Conservation (phyloP, 2,888 invertebrate species). For the Volucella inanis region DNA sequence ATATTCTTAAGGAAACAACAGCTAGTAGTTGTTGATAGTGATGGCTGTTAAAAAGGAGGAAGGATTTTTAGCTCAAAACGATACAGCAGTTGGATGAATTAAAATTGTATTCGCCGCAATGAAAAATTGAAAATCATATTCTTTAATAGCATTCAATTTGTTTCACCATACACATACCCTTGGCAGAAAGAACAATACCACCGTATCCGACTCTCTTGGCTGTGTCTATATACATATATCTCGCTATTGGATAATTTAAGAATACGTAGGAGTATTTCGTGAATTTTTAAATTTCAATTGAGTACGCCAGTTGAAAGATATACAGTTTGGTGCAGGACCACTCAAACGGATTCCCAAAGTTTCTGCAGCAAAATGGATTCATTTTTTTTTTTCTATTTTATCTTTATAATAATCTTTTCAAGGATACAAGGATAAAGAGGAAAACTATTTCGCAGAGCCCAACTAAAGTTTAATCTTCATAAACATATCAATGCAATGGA, state of each 20-base stretch:
- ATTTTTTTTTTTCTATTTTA: constrained; percentile 3
- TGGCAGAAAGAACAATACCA: constrained; percentile 4
- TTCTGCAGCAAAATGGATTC: constrained; percentile 1
- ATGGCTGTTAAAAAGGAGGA: not conserved
- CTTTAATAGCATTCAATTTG: constrained; percentile 59
- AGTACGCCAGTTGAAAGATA: constrained; percentile 24
- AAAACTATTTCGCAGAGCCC: constrained; percentile 28
- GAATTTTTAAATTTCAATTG: constrained; percentile 74
- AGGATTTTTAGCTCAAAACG: constrained; percentile 8
- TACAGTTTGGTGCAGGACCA: not conserved
- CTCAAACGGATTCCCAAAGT: not conserved
- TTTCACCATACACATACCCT: not conserved
- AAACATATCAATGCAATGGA: constrained; percentile 71
- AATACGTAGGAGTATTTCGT: constrained; percentile 55
- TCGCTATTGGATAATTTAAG: constrained; percentile 33
- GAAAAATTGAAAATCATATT: constrained; percentile 74
- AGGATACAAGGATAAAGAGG: not conserved
- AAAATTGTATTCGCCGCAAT: constrained; percentile 71
- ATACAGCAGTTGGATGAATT: constrained; percentile 41
- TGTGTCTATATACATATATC: constrained; percentile 1
- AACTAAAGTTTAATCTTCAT: constrained; percentile 64
- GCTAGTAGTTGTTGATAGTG: not conserved
- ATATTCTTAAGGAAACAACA: constrained; percentile 34
- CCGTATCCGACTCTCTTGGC: not conserved
- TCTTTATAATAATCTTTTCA: constrained; percentile 8